Conservation (phyloP, 2,113 vertebrate species). For the Acinonyx jubatus region DNA sequence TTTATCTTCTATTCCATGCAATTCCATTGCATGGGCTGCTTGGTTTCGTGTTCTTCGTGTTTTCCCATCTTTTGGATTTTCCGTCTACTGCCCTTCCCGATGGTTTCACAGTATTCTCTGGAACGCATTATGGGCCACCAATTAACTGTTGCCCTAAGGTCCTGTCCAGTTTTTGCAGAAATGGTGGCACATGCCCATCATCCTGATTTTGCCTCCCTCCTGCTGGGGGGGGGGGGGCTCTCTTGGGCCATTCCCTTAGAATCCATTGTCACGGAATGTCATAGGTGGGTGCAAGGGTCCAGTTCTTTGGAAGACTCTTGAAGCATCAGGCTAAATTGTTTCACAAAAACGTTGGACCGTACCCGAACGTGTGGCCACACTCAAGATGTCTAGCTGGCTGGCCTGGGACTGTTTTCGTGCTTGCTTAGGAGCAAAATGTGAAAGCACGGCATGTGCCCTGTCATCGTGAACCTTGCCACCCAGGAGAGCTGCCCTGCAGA, state of each 20-base stretch:
- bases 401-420: too few relatives aligned
- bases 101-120: not conserved
- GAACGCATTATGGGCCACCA: too few relatives aligned
- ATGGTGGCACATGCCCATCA: not conserved
- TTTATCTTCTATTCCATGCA: rapidly evolving
- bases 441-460: not conserved
- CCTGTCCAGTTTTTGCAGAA: rapidly evolving
- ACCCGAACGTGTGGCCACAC: rapidly evolving
- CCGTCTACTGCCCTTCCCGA: rapidly evolving
- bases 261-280: not conserved
- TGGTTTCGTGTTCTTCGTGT: not conserved
- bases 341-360: not conserved
- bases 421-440: not conserved
- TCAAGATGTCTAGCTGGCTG: not conserved
- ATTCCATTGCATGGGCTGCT: rapidly evolving
- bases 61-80: not conserved
- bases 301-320: not conserved
- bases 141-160: not conserved
- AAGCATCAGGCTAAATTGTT: not conserved
- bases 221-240: not conserved
- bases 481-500: not conserved
- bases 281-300: not conserved
- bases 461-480: rapidly evolving
- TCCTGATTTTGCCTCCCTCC: not conserved
- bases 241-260: not conserved